Conservation (phyloP, 1,140 invertebrate genomes). For the Drosophila fuyamai region DNA sequence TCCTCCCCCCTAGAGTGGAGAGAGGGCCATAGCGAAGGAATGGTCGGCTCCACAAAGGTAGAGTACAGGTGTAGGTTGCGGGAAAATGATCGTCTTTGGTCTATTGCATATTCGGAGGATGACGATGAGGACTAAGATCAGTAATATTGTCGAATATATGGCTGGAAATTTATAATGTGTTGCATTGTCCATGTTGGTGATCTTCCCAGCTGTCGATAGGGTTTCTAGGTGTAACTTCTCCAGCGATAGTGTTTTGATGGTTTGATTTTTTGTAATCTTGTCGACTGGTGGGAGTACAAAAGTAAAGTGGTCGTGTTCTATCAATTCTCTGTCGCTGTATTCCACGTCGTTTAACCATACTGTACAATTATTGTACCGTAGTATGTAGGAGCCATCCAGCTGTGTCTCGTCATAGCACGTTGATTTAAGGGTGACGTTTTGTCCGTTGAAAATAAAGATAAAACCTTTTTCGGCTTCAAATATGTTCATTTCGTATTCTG, state of each 20-base stretch:
- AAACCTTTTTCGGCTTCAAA: neutral
- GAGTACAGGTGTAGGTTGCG: neutral
- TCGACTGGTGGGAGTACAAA: neutral
- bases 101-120: conserved; percentile 1
- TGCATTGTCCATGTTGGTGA: neutral
- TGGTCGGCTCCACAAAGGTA: neutral
- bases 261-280: neutral
- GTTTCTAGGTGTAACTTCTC: no score
- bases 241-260: neutral
- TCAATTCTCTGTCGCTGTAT: neutral
- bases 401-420: no score
- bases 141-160: neutral
- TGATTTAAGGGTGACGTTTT: no score
- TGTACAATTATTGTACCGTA: no score
- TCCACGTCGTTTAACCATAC: neutral
- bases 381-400: no score
- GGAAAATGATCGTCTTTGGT: neutral
- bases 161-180: neutral
- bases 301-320: neutral
- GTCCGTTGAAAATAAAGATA: no score
- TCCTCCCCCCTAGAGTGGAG: neutral
- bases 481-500: neutral
- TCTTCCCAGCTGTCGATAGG: no score
- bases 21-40: no score
- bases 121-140: neutral